Conservation (phyloP, 2,113 vertebrate genomes). For the Nicator chloris region DNA sequence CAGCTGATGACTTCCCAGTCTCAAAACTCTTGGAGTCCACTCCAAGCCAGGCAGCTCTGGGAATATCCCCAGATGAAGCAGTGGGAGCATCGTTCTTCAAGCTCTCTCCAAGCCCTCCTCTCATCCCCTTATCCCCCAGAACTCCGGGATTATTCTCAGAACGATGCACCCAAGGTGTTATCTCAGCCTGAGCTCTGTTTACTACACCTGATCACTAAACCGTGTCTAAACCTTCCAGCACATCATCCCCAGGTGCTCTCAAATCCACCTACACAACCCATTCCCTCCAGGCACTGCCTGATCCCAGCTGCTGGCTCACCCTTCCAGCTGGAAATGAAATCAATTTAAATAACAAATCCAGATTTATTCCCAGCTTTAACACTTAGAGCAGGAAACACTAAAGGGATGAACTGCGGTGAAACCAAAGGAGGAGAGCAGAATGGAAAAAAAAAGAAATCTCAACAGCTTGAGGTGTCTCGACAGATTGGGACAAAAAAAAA, state of each 20-base stretch:
- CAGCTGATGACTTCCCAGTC: neutral
- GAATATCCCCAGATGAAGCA: neutral
- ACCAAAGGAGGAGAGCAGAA: neutral
- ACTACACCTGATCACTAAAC: neutral
- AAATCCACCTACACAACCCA: fast-evolving
- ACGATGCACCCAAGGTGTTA: neutral
- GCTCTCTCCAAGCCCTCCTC: neutral
- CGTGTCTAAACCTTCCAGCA: neutral
- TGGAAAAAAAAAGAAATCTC: neutral
- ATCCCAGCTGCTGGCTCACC: neutral
- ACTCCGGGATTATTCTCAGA: neutral
- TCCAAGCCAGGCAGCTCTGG: neutral
- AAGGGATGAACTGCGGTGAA: neutral
- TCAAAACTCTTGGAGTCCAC: neutral
- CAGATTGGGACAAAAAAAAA: neutral
- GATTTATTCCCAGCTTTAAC: neutral
- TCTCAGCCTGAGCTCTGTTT: neutral
- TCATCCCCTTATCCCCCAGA: neutral
- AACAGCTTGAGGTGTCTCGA: neutral
- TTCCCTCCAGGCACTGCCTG: neutral
- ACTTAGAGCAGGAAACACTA: fast-evolving
- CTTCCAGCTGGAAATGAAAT: neutral
- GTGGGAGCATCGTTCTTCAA: neutral
- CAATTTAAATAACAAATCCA: neutral
- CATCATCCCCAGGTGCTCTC: neutral